Base-by-base conservation (phyloP, 2,113 vertebrate genomes). In the Hemibagrus wyckioides region DNA sequence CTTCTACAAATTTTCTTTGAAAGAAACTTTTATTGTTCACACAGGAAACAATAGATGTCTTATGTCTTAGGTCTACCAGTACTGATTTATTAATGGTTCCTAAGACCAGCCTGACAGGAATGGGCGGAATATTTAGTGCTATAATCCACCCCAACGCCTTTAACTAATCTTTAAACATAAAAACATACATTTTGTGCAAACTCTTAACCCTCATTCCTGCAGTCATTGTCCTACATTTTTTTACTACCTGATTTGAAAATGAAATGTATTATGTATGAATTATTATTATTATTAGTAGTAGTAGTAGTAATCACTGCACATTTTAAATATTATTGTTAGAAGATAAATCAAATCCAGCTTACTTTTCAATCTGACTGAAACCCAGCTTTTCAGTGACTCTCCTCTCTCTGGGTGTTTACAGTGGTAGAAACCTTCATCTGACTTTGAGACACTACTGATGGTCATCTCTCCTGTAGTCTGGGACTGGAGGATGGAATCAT, bases 311-410 rank as follows among this genome's bases (percentile, higher is more conserved):
- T 19, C 6, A 21, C 8, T 44, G 71, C 69, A 39, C 0, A 10
- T 44, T 75, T 75, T 75, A 25, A 21, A 71, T 30, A 2, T 69
- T 39, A 23, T 28, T 41, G 8, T 25, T 13, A n/a, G n/a, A 44
- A 3, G 44, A 75, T 44, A 1, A 3, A 25, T 25, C 21, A 75
- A 25, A 28, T n/a, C n/a, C n/a, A n/a, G n/a, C n/a, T n/a, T 76
- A 76, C 81, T 71, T 71, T 79, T 65, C 84, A 36, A 69, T 0
- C 33, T 50, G 48, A 50, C 48, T 50, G 48, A 50, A 85, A 94
- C 6, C 92, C 91, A 89, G 90, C n/a, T n/a, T n/a, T n/a, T n/a
- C n/a, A n/a, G n/a, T n/a, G n/a, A n/a, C n/a, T n/a, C n/a, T n/a
- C n/a, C n/a, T n/a, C n/a, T n/a, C n/a, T n/a, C n/a, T n/a, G n/a